A percentile compares a stretch with the other conserved stretches of the same genome.
Evolutionary conservation across 2,113 vertebrate genomes (phyloP).

Genomic region (Gobiocypris rarus): DNA sequence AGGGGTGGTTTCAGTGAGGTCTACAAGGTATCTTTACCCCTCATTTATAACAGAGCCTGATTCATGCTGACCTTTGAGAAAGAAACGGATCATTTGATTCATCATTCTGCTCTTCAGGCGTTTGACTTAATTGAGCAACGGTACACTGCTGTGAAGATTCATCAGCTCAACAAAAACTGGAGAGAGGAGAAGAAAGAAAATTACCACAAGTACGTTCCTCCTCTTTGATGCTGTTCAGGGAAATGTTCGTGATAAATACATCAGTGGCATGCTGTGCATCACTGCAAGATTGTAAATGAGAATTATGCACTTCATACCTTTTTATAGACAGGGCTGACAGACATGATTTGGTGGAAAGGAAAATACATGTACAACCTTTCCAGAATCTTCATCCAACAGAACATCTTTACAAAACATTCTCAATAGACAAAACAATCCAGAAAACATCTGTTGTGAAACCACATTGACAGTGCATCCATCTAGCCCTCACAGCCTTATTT

Average conservation of each 20-base stretch:
- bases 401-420: background rate
- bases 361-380: background rate
- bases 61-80: background rate
- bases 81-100: background rate
- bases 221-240: background rate
- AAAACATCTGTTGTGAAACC: background rate
- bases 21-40: slow-evolving; percentile 85
- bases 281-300: background rate
- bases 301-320: background rate
- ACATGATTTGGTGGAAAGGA: background rate
- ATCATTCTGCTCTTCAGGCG: slow-evolving; percentile 77
- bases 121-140: slow-evolving; percentile 99
- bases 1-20: slow-evolving; percentile 99
- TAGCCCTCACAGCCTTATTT: background rate
- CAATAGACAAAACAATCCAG: background rate
- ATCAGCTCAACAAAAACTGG: slow-evolving; percentile 99
- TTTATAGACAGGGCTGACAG: background rate
- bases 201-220: slow-evolving; percentile 91
- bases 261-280: background rate
- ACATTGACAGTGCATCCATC: background rate
- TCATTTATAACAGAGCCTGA: background rate
- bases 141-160: slow-evolving; percentile 99
- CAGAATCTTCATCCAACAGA: background rate
- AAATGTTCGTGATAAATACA: background rate
- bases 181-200: slow-evolving; percentile 99